A percentile compares a stretch with the other conserved stretches of the same genome.
Conservation (phyloP, 2,113 vertebrate species). For the Thermophis baileyi region DNA sequence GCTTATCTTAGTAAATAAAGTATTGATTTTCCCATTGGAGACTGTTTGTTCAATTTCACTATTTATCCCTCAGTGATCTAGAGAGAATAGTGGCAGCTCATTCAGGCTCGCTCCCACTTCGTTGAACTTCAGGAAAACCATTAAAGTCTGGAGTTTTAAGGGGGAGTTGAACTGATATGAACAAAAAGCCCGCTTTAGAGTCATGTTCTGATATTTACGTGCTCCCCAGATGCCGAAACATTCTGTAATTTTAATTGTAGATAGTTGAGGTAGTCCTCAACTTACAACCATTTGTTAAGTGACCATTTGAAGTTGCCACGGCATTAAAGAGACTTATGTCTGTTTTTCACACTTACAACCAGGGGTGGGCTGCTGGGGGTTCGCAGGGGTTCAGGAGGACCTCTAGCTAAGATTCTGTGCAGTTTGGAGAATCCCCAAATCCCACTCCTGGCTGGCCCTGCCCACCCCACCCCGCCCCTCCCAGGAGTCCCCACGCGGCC, state of each 20-base stretch:
- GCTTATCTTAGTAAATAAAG: conserved; percentile 50
- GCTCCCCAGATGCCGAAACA: background rate
- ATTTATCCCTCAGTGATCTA: conserved; percentile 22
- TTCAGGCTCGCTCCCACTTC: background rate
- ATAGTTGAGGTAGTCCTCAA: too few species aligned
- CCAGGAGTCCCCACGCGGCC: too few species aligned
- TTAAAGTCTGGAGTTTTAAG: background rate
- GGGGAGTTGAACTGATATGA: background rate
- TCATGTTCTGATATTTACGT: background rate
- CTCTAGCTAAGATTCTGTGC: too few species aligned
- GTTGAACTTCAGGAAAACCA: background rate
- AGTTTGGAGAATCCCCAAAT: too few species aligned
- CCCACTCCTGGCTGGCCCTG: too few species aligned
- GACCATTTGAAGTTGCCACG: too few species aligned
- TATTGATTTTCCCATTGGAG: conserved; percentile 9
- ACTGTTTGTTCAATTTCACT: conserved; percentile 11
- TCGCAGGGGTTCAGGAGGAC: too few species aligned
- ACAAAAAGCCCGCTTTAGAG: background rate
- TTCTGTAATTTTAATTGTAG: background rate
- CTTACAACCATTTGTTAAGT: too few species aligned
- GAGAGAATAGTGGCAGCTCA: conserved; percentile 26
- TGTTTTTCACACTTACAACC: too few species aligned
- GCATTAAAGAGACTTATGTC: too few species aligned
- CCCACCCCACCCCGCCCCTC: too few species aligned
- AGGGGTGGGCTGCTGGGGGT: too few species aligned